phyloP scores from a whole-genome alignment of 2,888 invertebrate genomes.

The Drosophila eohydei region DNA sequence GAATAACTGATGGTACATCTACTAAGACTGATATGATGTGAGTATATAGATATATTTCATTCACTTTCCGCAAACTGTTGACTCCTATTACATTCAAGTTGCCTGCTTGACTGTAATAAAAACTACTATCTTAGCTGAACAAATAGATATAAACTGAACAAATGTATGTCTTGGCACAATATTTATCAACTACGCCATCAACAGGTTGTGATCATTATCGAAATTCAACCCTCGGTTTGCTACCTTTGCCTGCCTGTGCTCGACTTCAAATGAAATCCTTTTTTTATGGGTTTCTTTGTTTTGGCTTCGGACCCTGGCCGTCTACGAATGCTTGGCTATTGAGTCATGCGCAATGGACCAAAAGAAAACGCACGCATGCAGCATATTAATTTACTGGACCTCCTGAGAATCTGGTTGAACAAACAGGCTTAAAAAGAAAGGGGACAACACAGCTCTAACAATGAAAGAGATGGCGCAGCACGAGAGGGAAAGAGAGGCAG shows the following conservation, averaged over 20 bases:
- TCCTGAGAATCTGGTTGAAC: slow-evolving; percentile 45
- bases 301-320: slow-evolving; percentile 51
- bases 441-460: slow-evolving; percentile 14
- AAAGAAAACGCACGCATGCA: slow-evolving; percentile 63
- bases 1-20: not conserved
- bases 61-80: not conserved
- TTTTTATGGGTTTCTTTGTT: slow-evolving; percentile 35
- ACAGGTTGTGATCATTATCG: slow-evolving; percentile 11
- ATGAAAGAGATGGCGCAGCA: slow-evolving; percentile 18
- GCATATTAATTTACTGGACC: slow-evolving; percentile 73
- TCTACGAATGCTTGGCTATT: slow-evolving; percentile 58
- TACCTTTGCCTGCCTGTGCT: slow-evolving; percentile 39
- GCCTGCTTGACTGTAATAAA: not conserved
- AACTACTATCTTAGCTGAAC: not conserved
- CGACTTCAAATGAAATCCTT: slow-evolving; percentile 37
- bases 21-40: no score
- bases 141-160: not conserved
- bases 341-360: slow-evolving; percentile 77
- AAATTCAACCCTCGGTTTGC: slow-evolving; percentile 16
- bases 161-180: not conserved
- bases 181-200: slow-evolving; percentile 3
- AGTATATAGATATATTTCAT: not conserved
- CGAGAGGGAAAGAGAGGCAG: slow-evolving; percentile 17
- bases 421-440: slow-evolving; percentile 47
- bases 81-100: not conserved